Evolutionary conservation across 2,888 invertebrate genomes (phyloP), one percentile per base, ranked within the genome.

Genomic region (Formica aserva): DNA sequence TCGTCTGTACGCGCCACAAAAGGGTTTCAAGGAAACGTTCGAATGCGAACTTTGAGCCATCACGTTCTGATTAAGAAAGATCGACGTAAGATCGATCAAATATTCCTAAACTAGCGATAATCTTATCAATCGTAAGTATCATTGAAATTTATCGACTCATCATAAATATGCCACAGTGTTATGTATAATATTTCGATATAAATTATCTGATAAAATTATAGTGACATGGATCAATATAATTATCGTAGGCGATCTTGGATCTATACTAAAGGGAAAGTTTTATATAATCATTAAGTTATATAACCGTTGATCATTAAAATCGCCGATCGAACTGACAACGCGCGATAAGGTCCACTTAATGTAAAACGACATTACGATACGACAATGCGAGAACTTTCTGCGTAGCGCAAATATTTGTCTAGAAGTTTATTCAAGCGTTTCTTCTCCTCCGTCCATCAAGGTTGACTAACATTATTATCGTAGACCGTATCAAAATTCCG

Each of bases 341-440:
- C 65, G 60, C 71, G 71, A 67, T 77, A 77, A 69, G 29, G 18
- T 45, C 22, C 3, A 26, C 26, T 78, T 78, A 60, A 71, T 9
- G 60, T 18, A 60, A 78, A 55, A 78, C n/a, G 71, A 60, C 41
- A 22, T 60, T 71, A 71, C 32, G 26, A 32, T 22, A 38, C 26
- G 13, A 69, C 69, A 69, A 78, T 78, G 57, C 32, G 9, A 78
- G 35, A 32, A 41, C 35, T 38, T 71, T 45, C 26, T 78, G 60
- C 45, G 60, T 48, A 35, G 45, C 35, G 29, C 71, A 78, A 78
- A 78, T 71, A 78, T 78, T 78, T 71, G 71, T 78, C 71, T 71
- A 60, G 45, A 78, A 71, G 71, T 71, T 78, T 71, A 78, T 71
- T 78, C 71, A 71, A 71, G 60, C 71, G 71, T 71, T n/a, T 52